phyloP scores from a whole-genome alignment of 1,140 invertebrate species.

The Papilio dardanus region DNA sequence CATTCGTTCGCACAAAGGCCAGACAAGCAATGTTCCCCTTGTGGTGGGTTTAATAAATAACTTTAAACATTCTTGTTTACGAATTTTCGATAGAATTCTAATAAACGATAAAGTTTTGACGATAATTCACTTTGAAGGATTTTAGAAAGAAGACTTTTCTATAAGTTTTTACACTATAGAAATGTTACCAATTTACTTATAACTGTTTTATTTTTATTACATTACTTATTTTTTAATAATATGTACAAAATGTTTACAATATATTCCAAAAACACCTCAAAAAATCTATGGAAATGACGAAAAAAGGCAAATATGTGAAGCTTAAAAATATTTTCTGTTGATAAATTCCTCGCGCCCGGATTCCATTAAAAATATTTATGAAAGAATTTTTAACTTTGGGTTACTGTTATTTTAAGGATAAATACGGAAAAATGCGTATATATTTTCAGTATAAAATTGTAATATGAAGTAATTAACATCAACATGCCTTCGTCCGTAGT shows the following conservation, averaged over 20 bases:
- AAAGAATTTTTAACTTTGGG: slow-evolving; percentile 18
- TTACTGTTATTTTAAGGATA: neutral
- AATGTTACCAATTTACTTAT: neutral
- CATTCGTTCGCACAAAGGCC: neutral
- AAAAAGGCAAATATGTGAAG: neutral
- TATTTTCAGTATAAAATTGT: no score
- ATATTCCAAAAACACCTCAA: neutral
- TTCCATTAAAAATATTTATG: slow-evolving; percentile 14
- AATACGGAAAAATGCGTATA: no score
- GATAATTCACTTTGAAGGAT: neutral
- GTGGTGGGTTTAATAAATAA: neutral
- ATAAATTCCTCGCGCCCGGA: neutral
- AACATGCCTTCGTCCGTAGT: no score
- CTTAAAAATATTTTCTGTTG: slow-evolving; percentile 3
- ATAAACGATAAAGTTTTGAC: neutral
- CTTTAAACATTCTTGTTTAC: slow-evolving; percentile 1
- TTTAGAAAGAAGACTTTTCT: neutral
- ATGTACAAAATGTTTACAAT: neutral
- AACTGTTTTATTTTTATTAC: neutral
- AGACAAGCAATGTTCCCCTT: neutral
- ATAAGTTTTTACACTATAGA: neutral
- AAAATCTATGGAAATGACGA: neutral
- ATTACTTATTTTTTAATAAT: neutral
- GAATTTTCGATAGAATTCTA: neutral
- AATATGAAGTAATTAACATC: no score